A percentile compares a stretch with the other conserved stretches of the same genome.
These are phyloP conservation scores for Rotaria macrura DNA, from an alignment of 2,888 invertebrate species.

Conservation along the genomic window DNA sequence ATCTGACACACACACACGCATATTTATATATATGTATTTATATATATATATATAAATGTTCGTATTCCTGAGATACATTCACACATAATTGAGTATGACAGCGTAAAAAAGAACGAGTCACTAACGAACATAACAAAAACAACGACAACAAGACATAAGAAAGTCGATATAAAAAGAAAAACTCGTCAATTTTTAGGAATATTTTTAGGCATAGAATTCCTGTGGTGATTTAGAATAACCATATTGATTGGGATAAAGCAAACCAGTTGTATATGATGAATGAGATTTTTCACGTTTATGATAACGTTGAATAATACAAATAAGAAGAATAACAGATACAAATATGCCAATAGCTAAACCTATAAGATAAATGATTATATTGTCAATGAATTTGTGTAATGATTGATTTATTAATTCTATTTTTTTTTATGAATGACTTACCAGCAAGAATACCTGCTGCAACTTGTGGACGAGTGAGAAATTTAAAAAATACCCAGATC, in stretches of 20 bases:
- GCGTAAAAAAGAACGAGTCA: not conserved
- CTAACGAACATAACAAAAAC: not conserved
- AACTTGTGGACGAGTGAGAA: not conserved
- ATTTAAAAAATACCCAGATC: not conserved
- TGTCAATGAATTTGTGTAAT: too few species aligned
- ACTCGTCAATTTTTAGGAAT: not conserved
- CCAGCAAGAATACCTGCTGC: not conserved
- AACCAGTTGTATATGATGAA: conserved; percentile 3
- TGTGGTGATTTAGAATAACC: conserved; percentile 9
- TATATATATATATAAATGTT: not conserved
- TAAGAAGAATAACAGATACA: not conserved
- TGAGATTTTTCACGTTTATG: not conserved
- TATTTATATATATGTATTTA: not conserved
- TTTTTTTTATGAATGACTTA: not conserved
- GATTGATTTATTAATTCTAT: too few species aligned
- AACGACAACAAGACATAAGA: not conserved
- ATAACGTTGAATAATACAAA: conserved; percentile 9
- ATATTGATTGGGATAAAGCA: conserved; percentile 21
- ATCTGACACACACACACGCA: not conserved
- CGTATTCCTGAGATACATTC: not conserved
- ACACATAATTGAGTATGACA: not conserved
- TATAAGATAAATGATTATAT: not conserved
- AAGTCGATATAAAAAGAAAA: not conserved
- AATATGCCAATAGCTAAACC: not conserved
- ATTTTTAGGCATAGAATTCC: not conserved